Evolutionary conservation across 2,113 vertebrate genomes (phyloP), one percentile per base, ranked within the genome.

Genomic region (Anser cygnoides): DNA sequence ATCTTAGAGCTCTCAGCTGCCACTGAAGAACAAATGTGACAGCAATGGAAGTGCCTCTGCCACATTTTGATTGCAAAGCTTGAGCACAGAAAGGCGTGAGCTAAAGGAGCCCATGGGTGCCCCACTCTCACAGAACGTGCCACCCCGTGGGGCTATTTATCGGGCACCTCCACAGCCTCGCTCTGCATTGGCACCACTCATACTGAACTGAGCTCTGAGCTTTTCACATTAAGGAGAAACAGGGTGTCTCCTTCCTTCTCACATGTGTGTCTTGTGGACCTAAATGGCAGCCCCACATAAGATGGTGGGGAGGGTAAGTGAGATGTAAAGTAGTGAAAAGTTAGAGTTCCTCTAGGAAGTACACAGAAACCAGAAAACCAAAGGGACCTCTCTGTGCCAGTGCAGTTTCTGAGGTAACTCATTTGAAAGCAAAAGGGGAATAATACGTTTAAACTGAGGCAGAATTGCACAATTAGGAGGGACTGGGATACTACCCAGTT

Each of bases 401-500:
- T 50, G 87, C 57, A 3, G 2, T 61, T 95, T 87, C 78, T 90
- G 63, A 92, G 71, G 80, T 66, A 95, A 90, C 17, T 85, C 23
- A 18, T 71, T 70, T 73, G 78, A 96, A 92, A 95, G 87, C 82
- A 91, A 91, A 95, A 85, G 50, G 63, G 87, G 75, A 96, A 92
- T 89, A 83, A 91, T 83, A 89, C n/a, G 84, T 92, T 95, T 83
- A 73, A 92, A 74, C 41, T 55, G 87, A 94, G 66, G 26, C 77
- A 91, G 84, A 91, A 95, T 97, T 95, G 89, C 91, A 88, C 93
- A 95, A 90, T 74, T 87, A 92, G 71, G 68, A 95, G 71, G 82
- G 82, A 78, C 75, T 94, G 82, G 89, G 84, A 90, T 91, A 80
- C n/a, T 80, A 87, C 84, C 39, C 78, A 79, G 86, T 20, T 89